Evolutionary conservation across 2,888 invertebrate genomes (phyloP), one percentile per base, ranked within the genome.

Genomic region (Brenthis ino): DNA sequence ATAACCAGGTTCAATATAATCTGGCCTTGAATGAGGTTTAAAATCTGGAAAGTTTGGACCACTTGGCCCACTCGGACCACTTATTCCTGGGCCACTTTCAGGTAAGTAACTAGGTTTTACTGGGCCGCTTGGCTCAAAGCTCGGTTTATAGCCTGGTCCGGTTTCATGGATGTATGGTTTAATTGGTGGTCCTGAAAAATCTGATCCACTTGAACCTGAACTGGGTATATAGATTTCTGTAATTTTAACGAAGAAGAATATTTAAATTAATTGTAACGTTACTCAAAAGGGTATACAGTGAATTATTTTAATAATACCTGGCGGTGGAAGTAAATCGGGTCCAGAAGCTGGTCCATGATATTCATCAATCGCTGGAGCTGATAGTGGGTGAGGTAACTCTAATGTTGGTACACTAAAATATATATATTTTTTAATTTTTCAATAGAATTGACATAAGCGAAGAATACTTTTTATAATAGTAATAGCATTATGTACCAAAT

Each of bases 361-460:
- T 48, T 80, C 82, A 24, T 77, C 79, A 5, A 76, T 76, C 0
- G 80, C 77, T 6, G 77, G 80, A 13, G 64, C 55, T 5, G 80
- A 67, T 2, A 86, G 67, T 0, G 91, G 91, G 0, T 81, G 83
- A 0, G 91, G 91, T 2, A 90, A 69, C 72, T 91, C 90, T 14
- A 77, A 77, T 3, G 85, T 79, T 20, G 86, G 83, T 5, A 84
- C 77, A 20, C 91, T 91, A 76, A 2, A 82, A 78, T 24, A 64
- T 28, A 20, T 48, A 28, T 2, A 0, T 12, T 16, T 53, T n/a
- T 16, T 4, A 28, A 28, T 14, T 8, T n/a, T 16, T 6, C 11
- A n/a, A 13, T 16, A 20, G 1, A 24, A 58, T 16, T 47, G 37
- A 8, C 6, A 8, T 37, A 37, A 37, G 37, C 37, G 8, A 37